Conservation (phyloP, 2,888 invertebrate genomes). For the Hirtodrosophila trivittata region DNA sequence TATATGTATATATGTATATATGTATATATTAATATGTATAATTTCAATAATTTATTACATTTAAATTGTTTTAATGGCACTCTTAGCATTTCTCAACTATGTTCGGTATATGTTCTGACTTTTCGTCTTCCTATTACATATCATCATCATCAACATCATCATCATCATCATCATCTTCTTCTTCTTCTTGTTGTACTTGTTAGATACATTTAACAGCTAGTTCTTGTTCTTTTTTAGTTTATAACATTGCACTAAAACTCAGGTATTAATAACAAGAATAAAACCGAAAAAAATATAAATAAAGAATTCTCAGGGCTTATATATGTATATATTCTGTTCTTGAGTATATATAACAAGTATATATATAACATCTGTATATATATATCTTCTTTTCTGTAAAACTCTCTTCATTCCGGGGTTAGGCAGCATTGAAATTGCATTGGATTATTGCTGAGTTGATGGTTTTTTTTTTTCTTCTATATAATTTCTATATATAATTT, state of each 20-base stretch:
- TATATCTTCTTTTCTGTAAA: too few relatives aligned
- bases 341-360: conserved; percentile 9
- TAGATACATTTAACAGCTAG: conserved; percentile 24
- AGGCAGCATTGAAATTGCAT: conserved; percentile 54
- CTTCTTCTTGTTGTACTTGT: conserved; percentile 26
- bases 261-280: conserved; percentile 13
- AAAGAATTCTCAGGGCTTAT: conserved; percentile 12
- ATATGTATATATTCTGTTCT: conserved; percentile 7
- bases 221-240: not conserved
- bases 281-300: conserved; percentile 11
- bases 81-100: conserved; percentile 68
- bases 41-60: conserved; percentile 76
- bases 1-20: conserved; percentile 25
- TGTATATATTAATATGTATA: conserved; percentile 64
- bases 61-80: conserved; percentile 68
- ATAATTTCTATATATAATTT: conserved; percentile 12
- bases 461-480: conserved; percentile 1
- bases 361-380: not conserved
- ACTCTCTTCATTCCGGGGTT: not conserved
- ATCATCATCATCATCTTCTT: too few relatives aligned
- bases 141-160: too few relatives aligned
- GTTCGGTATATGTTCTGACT: conserved; percentile 26
- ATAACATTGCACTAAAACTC: conserved; percentile 22
- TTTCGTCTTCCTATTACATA: too few relatives aligned
- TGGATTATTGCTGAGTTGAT: conserved; percentile 40